Base-by-base conservation (phyloP, 2,888 invertebrate genomes). In the Neuroscelio doddi region DNA sequence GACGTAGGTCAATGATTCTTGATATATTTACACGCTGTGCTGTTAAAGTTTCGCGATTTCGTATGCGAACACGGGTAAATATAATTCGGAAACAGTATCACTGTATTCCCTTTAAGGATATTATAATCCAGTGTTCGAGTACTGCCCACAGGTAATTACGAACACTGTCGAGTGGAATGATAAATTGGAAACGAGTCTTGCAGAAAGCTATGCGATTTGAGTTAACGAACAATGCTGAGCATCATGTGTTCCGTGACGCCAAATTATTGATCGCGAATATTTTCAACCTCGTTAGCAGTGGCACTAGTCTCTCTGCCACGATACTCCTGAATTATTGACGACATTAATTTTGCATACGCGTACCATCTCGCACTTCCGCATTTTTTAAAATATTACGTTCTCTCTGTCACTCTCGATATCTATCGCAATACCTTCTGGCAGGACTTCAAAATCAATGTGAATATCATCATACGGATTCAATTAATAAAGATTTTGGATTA, bases 211-310 rank as follows among this genome's bases (percentile, higher is more conserved):
- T 45, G 32, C 15, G 49, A 47, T 39, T 24, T 27, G 9, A 44
- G 49, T 44, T 12, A n/a, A 16, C 39, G 53, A 58, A 64, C 57
- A 56, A 64, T 56, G 47, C 41, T 26, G 29, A 41, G 51, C 49
- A 53, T 56, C 50, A 44, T 57, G 45, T 39, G 51, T 17, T 26
- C 15, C 38, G 26, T 17, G 51, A 38, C 26, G 52, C 29, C 51
- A 42, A 61, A 61, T 65, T 65, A 65, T 65, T 52, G 65, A 65
- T 65, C 65, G 51, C 45, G 61, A 61, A 65, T 65, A 65, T 61
- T 65, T 65, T 65, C 44, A 56, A 58, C 65, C 56, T 65, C 65
- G 65, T 65, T 65, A 59, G 56, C 42, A 56, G 30, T 32, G 45
- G 47, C 52, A 58, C 47, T 49, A 52, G 41, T 64, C 49, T 39